These are phyloP conservation scores for Serripes groenlandicus DNA, from an alignment of 2,888 invertebrate genomes.

Conservation along the genomic window DNA sequence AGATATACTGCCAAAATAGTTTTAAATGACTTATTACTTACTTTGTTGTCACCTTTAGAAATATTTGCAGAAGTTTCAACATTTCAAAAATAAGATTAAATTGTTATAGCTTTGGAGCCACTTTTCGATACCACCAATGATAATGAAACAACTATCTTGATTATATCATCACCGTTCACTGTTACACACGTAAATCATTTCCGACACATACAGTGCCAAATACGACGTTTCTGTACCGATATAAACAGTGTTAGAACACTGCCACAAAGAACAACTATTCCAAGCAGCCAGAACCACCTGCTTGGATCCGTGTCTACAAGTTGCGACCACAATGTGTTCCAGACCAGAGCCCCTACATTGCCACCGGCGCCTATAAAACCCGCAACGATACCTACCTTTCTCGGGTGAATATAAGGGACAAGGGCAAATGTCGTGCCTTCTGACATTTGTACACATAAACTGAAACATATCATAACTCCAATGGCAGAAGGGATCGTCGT, in stretches of 20 bases:
- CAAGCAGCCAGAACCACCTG: slow-evolving; percentile 54
- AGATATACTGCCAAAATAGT: too few relatives aligned
- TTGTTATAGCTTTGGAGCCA: too few relatives aligned
- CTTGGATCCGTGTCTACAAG: slow-evolving; percentile 49
- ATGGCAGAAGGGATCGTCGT: slow-evolving; percentile 31
- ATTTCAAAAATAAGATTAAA: too few relatives aligned
- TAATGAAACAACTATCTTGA: too few relatives aligned
- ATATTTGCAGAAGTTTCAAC: too few relatives aligned
- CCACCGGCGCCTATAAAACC: slow-evolving; percentile 61
- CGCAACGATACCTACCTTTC: slow-evolving; percentile 46
- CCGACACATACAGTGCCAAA: slow-evolving; percentile 11
- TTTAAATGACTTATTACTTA: too few relatives aligned
- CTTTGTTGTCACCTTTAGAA: too few relatives aligned
- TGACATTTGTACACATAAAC: slow-evolving; percentile 45
- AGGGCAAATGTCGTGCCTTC: slow-evolving; percentile 52
- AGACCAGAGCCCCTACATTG: slow-evolving; percentile 50
- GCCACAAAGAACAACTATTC: slow-evolving; percentile 39
- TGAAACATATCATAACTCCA: slow-evolving; percentile 47
- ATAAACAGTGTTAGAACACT: slow-evolving; percentile 34
- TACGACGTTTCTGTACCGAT: slow-evolving; percentile 31
- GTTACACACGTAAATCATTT: too few relatives aligned
- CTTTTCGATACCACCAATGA: too few relatives aligned
- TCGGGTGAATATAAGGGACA: slow-evolving; percentile 19
- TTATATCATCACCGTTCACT: too few relatives aligned
- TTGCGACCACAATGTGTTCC: slow-evolving; percentile 57